These are phyloP conservation scores for Meloidogyne floridensis DNA, from an alignment of 1,140 invertebrate species.

Conservation along the genomic window DNA sequence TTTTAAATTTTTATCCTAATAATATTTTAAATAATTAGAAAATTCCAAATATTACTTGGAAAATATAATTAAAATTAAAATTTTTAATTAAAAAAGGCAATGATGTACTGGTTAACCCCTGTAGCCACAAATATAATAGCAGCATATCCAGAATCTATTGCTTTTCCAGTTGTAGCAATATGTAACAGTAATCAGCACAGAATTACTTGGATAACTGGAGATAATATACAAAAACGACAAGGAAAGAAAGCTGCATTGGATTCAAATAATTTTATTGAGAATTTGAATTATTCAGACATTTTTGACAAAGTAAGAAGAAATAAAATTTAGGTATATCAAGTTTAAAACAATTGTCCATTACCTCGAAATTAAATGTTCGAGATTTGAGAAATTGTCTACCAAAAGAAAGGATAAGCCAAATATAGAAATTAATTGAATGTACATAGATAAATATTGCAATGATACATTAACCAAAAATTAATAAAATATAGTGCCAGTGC, in stretches of 20 bases:
- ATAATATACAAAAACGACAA: background rate
- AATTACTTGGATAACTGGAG: conserved; percentile 15
- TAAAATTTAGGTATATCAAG: background rate
- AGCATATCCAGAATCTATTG: conserved; percentile 56
- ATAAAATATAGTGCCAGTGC: too few species aligned
- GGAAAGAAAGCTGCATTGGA: background rate
- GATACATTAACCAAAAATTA: too few species aligned
- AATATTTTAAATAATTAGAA: too few species aligned
- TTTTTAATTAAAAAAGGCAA: conserved; percentile 31
- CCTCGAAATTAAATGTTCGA: too few species aligned
- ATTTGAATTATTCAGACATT: conserved; percentile 32
- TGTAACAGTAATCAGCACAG: conserved; percentile 66
- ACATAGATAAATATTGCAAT: too few species aligned
- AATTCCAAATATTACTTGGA: too few species aligned
- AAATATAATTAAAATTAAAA: conserved; percentile 11
- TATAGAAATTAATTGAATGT: too few species aligned
- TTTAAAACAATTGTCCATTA: too few species aligned
- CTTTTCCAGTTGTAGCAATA: conserved; percentile 63
- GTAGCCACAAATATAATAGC: conserved; percentile 64
- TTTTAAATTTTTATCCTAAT: too few species aligned
- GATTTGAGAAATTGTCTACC: too few species aligned
- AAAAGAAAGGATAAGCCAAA: too few species aligned
- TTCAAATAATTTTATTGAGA: background rate
- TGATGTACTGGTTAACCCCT: conserved; percentile 44
- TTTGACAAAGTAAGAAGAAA: conserved; percentile 46